phyloP scores from a whole-genome alignment of 2,113 vertebrate species.

The Lepisosteus osseus region DNA sequence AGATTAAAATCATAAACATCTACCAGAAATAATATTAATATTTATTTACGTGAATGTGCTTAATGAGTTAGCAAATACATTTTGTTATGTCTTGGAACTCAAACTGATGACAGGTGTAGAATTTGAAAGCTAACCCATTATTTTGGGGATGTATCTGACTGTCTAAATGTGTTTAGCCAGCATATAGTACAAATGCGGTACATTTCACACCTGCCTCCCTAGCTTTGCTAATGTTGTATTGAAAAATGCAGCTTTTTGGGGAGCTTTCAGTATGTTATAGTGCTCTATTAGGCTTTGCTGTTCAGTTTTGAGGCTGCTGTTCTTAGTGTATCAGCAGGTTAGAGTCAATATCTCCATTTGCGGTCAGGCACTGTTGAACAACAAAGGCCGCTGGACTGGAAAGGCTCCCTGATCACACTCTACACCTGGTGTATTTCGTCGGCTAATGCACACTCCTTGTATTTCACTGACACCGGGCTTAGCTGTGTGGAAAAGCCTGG shows the following conservation, averaged over 20 bases:
- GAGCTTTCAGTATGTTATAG: not conserved
- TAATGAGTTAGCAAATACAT: no score
- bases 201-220: not conserved
- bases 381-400: not conserved
- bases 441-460: not conserved
- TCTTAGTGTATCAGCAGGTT: not conserved
- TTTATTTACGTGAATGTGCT: no score
- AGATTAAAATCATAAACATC: no score
- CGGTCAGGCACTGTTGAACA: not conserved
- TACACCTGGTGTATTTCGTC: not conserved
- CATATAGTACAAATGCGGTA: not conserved
- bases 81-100: no score
- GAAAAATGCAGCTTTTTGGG: not conserved
- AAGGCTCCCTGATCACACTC: not conserved
- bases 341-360: not conserved
- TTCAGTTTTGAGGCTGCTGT: not conserved
- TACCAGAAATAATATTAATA: no score
- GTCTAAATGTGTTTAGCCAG: not conserved
- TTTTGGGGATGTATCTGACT: no score
- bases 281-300: not conserved
- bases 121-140: no score
- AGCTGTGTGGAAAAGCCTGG: not conserved
- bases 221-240: not conserved
- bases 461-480: not conserved
- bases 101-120: not conserved